Base-by-base conservation (phyloP, 2,888 invertebrate genomes). In the Nomada fabriciana region DNA sequence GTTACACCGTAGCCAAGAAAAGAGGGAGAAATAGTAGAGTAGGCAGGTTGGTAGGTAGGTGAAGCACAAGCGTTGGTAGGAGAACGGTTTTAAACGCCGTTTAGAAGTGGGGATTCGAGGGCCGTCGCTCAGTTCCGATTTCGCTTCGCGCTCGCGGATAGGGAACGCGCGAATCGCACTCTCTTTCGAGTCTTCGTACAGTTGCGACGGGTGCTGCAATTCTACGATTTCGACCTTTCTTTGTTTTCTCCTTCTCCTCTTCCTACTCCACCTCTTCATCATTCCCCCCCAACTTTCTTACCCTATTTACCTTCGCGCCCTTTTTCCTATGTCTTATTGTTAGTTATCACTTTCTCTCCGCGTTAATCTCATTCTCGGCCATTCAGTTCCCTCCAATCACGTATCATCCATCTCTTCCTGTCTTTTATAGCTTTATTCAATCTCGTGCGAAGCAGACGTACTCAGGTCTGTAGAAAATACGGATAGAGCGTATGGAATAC, bases 161-260 rank as follows among this genome's bases (percentile, higher is more conserved):
- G 73, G 83, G 80, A 83, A 82, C 84, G 85, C 79, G 83, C 83
- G 79, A 76, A 52, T 76, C 86, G 85, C 89, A 90, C 88, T 90
- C 88, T 89, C 80, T 84, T 87, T 82, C 81, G 87, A 87, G 90
- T 89, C 89, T 79, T 84, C 83, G 83, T 65, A 50, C 64, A 60
- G 73, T 65, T 47, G 43, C 72, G 71, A 64, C 72, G 67, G 57
- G 42, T 50, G 36, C 65, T 67, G 43, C 50, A 53, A 20, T 74
- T 64, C 25, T 36, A 20, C 68, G 52, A 50, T 55, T 53, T 68
- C 43, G 15, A 42, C 71, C 65, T 76, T 61, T 25, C 42, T 72
- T 53, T 47, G 71, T 43, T 55, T 67, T 36, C n/a, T 20, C 23
- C 60, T 55, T 52, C 55, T 55, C 15, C 13, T 11, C 25, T 36